phyloP scores from a whole-genome alignment of 2,888 invertebrate species.

The Vesta saturnalis region DNA sequence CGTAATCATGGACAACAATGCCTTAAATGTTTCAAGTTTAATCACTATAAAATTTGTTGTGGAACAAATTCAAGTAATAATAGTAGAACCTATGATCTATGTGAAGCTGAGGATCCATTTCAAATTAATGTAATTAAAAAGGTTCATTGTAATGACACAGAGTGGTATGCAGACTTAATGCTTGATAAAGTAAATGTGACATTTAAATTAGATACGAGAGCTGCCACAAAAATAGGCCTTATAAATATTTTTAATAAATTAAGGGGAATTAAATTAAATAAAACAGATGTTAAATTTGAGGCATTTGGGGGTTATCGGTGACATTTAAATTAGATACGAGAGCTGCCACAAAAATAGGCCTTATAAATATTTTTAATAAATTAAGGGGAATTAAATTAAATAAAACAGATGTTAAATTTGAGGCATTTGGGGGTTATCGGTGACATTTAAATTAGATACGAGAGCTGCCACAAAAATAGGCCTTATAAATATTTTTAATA shows the following conservation, averaged over 20 bases:
- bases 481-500: too few relatives aligned
- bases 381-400: too few relatives aligned
- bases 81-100: background rate
- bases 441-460: background rate
- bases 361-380: too few relatives aligned
- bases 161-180: background rate
- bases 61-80: background rate
- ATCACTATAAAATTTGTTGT: background rate
- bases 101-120: background rate
- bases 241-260: too few relatives aligned
- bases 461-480: background rate
- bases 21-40: background rate
- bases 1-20: conserved; percentile 4
- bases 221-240: background rate
- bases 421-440: conserved; percentile 1
- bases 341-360: background rate
- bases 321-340: background rate
- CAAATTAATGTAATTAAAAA: conserved; percentile 2
- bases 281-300: background rate
- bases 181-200: background rate
- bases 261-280: too few relatives aligned
- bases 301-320: conserved; percentile 5
- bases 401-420: background rate
- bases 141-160: background rate
- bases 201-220: background rate